Evolutionary conservation across 92 coral and sea anemone genomes (phyloP).

Genomic region (Palythoa heliodiscus): DNA sequence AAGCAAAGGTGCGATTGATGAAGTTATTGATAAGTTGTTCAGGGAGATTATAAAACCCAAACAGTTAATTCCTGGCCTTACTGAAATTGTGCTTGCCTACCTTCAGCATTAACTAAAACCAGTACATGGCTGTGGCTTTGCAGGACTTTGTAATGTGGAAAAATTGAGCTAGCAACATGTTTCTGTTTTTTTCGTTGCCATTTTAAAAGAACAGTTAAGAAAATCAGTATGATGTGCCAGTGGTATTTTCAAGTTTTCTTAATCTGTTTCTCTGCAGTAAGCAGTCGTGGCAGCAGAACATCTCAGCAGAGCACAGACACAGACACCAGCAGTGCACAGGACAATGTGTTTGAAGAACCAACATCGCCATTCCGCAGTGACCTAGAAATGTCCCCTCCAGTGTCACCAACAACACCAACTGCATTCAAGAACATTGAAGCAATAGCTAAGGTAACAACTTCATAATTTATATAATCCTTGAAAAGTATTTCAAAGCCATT

Average conservation of each 20-base stretch:
- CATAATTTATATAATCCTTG: not conserved
- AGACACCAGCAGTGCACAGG: constrained; percentile 65
- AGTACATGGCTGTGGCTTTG: too few relatives aligned
- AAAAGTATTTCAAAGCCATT: too few relatives aligned
- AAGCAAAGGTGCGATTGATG: too few relatives aligned
- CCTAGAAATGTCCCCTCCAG: constrained; percentile 80
- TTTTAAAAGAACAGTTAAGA: too few relatives aligned
- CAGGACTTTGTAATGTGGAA: too few relatives aligned
- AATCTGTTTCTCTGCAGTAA: constrained; percentile 1
- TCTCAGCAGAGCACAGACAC: constrained; percentile 78
- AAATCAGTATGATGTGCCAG: not conserved
- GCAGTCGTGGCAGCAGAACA: constrained; percentile 57
- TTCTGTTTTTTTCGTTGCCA: too few relatives aligned
- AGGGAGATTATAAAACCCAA: too few relatives aligned
- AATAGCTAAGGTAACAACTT: constrained; percentile 63
- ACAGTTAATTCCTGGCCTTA: too few relatives aligned
- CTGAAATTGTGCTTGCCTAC: too few relatives aligned
- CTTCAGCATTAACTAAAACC: too few relatives aligned
- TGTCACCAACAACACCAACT: constrained; percentile 62
- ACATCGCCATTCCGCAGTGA: constrained; percentile 87
- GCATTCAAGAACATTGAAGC: constrained; percentile 66
- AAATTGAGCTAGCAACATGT: too few relatives aligned
- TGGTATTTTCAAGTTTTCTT: not conserved
- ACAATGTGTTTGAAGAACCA: constrained; percentile 81
- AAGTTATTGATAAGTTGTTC: too few relatives aligned